Percentiles rank a stretch among this genome's conserved stretches.
phyloP scores from a whole-genome alignment of 1,140 invertebrate species.

The Hypothenemus hampei region DNA sequence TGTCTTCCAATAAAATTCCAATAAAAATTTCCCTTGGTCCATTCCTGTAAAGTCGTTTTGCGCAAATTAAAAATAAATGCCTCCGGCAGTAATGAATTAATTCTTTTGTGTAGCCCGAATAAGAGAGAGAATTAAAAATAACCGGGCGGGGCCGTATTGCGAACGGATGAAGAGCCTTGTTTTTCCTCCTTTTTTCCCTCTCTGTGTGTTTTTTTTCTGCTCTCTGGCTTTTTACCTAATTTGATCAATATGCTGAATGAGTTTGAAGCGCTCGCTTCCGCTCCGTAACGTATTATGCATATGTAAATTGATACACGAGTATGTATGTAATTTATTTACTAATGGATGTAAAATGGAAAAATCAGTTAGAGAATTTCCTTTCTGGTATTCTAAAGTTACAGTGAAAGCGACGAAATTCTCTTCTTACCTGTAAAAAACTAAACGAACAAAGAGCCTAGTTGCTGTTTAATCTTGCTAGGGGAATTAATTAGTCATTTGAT shows the following conservation, averaged over 20 bases:
- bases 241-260: conserved; percentile 6
- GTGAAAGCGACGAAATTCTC: neutral
- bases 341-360: neutral
- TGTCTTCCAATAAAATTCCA: too few species aligned
- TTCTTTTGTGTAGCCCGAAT: conserved; percentile 12
- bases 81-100: conserved; percentile 16
- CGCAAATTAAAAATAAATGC: conserved; percentile 17
- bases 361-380: too few species aligned
- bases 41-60: conserved; percentile 10
- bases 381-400: neutral
- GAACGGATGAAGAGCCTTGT: conserved; percentile 5
- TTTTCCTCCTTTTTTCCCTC: conserved; percentile 1
- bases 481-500: conserved; percentile 4
- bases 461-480: too few species aligned
- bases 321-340: conserved; percentile 6
- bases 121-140: conserved; percentile 19
- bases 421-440: neutral
- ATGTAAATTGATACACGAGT: neutral
- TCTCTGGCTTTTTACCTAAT: conserved; percentile 13
- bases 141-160: conserved; percentile 10
- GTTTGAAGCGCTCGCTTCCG: neutral
- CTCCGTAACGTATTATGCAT: neutral
- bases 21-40: too few species aligned
- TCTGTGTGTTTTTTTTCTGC: neutral
- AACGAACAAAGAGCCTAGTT: too few species aligned